A percentile compares a stretch with the other conserved stretches of the same genome.
Evolutionary conservation across 1,140 invertebrate species (phyloP).

Genomic region (Monomorium pharaonis): DNA sequence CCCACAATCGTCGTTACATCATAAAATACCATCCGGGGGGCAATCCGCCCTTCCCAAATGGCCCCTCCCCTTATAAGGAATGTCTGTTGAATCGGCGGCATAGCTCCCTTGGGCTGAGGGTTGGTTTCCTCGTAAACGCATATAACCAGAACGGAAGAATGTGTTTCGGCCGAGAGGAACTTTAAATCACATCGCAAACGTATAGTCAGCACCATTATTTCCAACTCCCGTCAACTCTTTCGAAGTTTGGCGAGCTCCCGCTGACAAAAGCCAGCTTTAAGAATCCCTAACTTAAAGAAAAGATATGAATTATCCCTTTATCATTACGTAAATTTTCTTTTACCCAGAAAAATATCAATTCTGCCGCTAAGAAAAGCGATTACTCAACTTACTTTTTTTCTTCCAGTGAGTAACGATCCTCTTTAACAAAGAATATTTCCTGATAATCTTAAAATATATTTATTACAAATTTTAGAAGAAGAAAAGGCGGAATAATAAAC

Average conservation of each 20-base stretch:
- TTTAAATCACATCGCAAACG: slow-evolving; percentile 56
- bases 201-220: slow-evolving; percentile 55
- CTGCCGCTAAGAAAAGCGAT: too few species aligned
- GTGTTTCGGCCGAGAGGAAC: slow-evolving; percentile 47
- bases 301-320: background rate
- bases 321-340: background rate
- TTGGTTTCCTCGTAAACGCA: slow-evolving; percentile 27
- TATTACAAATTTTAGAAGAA: too few species aligned
- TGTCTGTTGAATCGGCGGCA: slow-evolving; percentile 46
- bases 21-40: slow-evolving; percentile 33
- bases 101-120: slow-evolving; percentile 40
- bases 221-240: background rate
- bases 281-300: background rate
- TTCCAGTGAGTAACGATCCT: too few species aligned
- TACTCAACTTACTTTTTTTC: too few species aligned
- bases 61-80: slow-evolving; percentile 17
- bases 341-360: too few species aligned
- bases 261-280: slow-evolving; percentile 16
- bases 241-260: background rate
- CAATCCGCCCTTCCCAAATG: slow-evolving; percentile 12
- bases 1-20: slow-evolving; percentile 46
- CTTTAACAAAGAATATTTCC: too few species aligned
- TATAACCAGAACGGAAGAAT: slow-evolving; percentile 50
- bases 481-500: too few species aligned
- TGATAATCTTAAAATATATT: too few species aligned